Percentiles rank a stretch among this genome's conserved stretches.
Conservation (phyloP, 2,888 invertebrate species). For the Drosophila nr. fundita region DNA sequence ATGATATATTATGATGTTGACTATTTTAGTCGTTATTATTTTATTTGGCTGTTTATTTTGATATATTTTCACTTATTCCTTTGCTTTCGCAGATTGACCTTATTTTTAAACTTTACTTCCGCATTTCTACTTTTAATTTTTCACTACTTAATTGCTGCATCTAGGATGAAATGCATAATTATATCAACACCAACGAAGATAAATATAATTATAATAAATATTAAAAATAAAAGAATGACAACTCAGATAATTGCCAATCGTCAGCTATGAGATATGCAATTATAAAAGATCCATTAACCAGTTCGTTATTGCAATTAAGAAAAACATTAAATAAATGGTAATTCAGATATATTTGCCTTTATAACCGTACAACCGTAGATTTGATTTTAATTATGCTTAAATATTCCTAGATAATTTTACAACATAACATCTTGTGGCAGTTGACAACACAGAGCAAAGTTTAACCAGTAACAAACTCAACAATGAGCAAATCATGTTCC, state of each 20-base stretch:
- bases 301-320: not conserved
- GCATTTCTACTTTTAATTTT: not conserved
- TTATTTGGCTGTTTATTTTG: not conserved
- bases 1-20: not conserved
- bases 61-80: not conserved
- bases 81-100: not conserved
- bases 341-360: not conserved
- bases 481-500: conserved; percentile 87
- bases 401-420: no score
- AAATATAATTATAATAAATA: not conserved
- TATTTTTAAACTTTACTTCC: not conserved
- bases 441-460: no score
- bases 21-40: not conserved
- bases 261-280: not conserved
- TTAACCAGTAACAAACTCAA: no score
- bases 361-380: no score
- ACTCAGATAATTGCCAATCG: not conserved
- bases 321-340: not conserved
- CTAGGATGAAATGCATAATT: not conserved
- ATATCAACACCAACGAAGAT: not conserved
- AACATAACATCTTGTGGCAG: no score
- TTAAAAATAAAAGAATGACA: not conserved
- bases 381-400: no score
- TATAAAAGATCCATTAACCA: not conserved
- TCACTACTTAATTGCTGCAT: not conserved